These are phyloP conservation scores for Paradisaea rubra DNA, from an alignment of 2,113 vertebrate species.

Conservation along the genomic window DNA sequence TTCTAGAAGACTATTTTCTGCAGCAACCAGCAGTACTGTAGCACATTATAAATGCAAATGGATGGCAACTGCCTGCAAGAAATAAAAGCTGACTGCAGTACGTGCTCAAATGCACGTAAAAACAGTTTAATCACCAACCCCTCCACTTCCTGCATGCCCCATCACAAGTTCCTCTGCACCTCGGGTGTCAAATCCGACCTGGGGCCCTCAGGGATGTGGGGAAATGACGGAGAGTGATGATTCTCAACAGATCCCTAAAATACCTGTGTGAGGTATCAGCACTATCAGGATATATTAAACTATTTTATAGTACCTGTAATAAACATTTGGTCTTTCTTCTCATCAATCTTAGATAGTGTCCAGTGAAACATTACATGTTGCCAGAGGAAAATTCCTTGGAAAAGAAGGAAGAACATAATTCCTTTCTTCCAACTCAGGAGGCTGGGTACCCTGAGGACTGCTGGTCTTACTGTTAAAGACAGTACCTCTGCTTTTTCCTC, in stretches of 20 bases:
- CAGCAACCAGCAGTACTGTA: background rate
- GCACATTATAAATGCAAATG: background rate
- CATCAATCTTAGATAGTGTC: conserved; percentile 55
- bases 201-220: background rate
- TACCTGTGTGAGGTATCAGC: background rate
- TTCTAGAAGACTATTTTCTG: background rate
- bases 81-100: background rate
- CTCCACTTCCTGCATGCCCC: background rate
- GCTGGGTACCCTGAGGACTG: background rate
- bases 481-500: background rate
- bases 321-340: conserved; percentile 47
- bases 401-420: background rate
- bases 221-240: background rate
- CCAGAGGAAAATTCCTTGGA: conserved; percentile 69
- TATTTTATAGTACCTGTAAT: background rate
- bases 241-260: background rate
- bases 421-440: background rate
- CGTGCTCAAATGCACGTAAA: background rate
- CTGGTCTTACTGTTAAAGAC: background rate
- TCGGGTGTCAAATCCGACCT: background rate
- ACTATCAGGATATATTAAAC: background rate
- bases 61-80: background rate
- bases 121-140: background rate
- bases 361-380: conserved; percentile 58
- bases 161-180: background rate